Base-by-base conservation (phyloP, 30 jellyfish, hydroid and myxozoan genomes). In the Aurelia sp. region DNA sequence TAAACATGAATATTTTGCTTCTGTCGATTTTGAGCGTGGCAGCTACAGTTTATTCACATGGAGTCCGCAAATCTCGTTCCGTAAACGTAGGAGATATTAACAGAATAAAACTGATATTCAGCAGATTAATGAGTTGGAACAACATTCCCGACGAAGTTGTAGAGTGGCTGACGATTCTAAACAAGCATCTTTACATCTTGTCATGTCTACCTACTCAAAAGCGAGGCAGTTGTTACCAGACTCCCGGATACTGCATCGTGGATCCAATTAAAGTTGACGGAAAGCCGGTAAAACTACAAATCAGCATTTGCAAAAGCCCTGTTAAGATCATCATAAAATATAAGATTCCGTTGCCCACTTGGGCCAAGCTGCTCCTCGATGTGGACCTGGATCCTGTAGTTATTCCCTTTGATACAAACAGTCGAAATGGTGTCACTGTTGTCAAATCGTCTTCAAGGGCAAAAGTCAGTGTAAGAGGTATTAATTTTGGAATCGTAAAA, bases 181-280 rank as follows among this genome's bases (percentile, higher is more conserved):
- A 86, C 70, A 70, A 77, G 74, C 75, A 66, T 68, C 18, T 75
- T 17, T 68, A 40, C 60, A 15, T 86, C 31, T 22, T 74, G 79
- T 27, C 79, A 22, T 86, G 96, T 61, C 89, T 86, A 11, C 96
- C 96, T 6, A 53, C 86, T 12, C 66, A 58, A 4, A 86, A 57
- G 62, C 61, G 55, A 5, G 96, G 90, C 3, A 40, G 68, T 20
- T 86, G 96, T 61, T 76, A 75, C 73, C 67, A 50, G 74, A 6
- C 96, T 27, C 72, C 79, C 18, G 90, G 61, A 2, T 84, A 18
- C 53, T 81, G 90, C 66, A 51, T 59, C 5, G 68, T 81, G 55
- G 68, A 81, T 19, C 67, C 76, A 17, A 30, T 81, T 8, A 81
- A 81, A 67, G 52, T 81, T 3, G 83, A 81, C 55, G 90, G 83